Evolutionary conservation across 2,113 vertebrate species (phyloP), one percentile per base, ranked within the genome.

Genomic region (Steatornis caripensis): DNA sequence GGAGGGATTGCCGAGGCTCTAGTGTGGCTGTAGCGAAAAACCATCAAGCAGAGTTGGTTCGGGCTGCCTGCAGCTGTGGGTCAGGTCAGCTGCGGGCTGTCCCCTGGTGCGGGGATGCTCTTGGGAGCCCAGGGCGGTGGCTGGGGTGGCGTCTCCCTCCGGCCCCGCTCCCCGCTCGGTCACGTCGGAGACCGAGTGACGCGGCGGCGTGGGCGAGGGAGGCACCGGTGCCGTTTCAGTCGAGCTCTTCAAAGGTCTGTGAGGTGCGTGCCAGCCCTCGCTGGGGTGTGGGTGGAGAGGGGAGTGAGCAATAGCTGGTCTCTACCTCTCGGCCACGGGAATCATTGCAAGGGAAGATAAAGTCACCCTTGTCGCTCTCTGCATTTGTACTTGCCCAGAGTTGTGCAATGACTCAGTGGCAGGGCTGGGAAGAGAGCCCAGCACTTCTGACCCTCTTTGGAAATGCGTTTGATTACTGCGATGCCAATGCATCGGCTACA

Each of bases 371-470:
- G 71, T 92, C 87, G 8, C 55, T 14, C 23, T 34, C 64, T 32
- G 72, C 62, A 9, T 79, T 83, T 71, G 71, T 79, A 32, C 83
- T 71, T 20, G 24, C 72, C 89, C 64, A 11, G 74, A 71, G 64
- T 53, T 41, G 57, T 30, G 27, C 89, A 24, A 18, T 61, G 90
- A 84, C 90, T 89, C 72, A 82, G 60, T 83, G 81, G 84, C 81
- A 75, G 82, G 65, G 80, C 87, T 89, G 91, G 84, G 41, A 93
- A 81, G 43, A 32, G 62, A 94, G 80, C 89, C 86, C 93, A 39
- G 58, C 5, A 0, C 45, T 92, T 34, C 70, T 0, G 5, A 21
- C 62, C 81, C 55, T 60, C 66, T 58, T 29, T 85, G 95, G 57
- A 54, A 86, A 30, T 6, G 34, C 0, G 1, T 84, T 70, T 70